phyloP scores from a whole-genome alignment of 1,140 invertebrate genomes.

The Ips typographus region DNA sequence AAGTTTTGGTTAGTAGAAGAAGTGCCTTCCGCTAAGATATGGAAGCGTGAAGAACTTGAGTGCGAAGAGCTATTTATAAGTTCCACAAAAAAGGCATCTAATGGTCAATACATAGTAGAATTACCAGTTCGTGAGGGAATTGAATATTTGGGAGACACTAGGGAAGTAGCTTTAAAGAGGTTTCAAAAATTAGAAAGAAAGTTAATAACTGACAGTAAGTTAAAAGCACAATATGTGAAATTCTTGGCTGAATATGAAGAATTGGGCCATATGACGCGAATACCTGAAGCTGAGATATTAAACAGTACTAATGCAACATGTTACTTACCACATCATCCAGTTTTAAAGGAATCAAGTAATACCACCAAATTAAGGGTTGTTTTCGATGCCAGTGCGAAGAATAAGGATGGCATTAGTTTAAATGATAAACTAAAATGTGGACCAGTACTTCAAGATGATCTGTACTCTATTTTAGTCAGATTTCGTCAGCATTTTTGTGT shows the following conservation, averaged over 20 bases:
- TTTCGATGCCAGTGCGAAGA: neutral
- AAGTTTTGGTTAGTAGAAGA: conserved; percentile 14
- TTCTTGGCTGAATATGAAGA: conserved; percentile 47
- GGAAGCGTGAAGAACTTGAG: neutral
- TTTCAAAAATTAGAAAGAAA: conserved; percentile 20
- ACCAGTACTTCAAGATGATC: no score
- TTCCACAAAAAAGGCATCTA: neutral
- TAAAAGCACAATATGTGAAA: conserved; percentile 32
- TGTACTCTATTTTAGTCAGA: no score
- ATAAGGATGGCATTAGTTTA: neutral
- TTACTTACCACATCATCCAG: neutral
- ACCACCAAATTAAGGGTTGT: no score
- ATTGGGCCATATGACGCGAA: conserved; percentile 44
- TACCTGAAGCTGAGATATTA: conserved; percentile 10
- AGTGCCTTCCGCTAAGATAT: neutral
- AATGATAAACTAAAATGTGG: neutral
- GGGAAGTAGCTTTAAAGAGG: conserved; percentile 1
- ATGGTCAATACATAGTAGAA: conserved; percentile 18
- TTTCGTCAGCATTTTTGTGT: no score
- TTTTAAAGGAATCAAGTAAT: neutral
- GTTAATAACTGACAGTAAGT: neutral
- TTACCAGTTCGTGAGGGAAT: neutral
- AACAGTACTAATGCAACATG: neutral
- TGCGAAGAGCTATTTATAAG: neutral
- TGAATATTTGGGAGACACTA: conserved; percentile 5